Base-by-base conservation (phyloP, 2,113 vertebrate species). In the Cynocephalus volans region DNA sequence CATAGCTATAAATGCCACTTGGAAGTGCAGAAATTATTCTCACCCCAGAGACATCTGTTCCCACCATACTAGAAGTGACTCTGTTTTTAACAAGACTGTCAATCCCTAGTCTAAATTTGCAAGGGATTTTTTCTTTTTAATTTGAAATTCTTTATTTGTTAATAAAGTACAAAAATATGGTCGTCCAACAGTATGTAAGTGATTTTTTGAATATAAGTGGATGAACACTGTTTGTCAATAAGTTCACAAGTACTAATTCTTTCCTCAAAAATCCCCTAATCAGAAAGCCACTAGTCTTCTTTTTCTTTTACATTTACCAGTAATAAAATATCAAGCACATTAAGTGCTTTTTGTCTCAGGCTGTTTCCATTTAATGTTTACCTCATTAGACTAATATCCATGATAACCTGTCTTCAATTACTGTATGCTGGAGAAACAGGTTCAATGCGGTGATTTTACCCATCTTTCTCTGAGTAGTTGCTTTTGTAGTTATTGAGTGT, bases 291-390 rank as follows among this genome's bases (percentile, higher is more conserved):
- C 10, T 23, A 14, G 28, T 80, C 54, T 97, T 70, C 54, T 97
- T 62, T 33, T 12, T 52, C 15, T 18, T 91, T 90, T 6, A 45
- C 13, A 41, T 24, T 91, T 67, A 15, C 12, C 48, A 84, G 73
- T n/a, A 73, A 67, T 88, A 14, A 95, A 96, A 96, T 79, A 26
- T 21, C 9, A n/a, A 24, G 31, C 48, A 88, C 18, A 48, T 88
- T 45, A 18, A 48, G 4, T 31, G 36, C 26, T 75, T 70, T 33
- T 45, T 88, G 4, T 79, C 17, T 54, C 58, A 33, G 11, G 24
- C 36, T 19, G 1, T 45, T 72, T 90, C 79, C 19, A 24, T 8
- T n/a, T 56, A 58, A 56, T 1, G 4, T 23, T 69, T 48, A 52
- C 48, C 5, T 96, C 41, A 28, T 45, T 93, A 41, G 19, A 62